Conservation (phyloP, 2,888 invertebrate species). For the Ochlodes sylvanus region DNA sequence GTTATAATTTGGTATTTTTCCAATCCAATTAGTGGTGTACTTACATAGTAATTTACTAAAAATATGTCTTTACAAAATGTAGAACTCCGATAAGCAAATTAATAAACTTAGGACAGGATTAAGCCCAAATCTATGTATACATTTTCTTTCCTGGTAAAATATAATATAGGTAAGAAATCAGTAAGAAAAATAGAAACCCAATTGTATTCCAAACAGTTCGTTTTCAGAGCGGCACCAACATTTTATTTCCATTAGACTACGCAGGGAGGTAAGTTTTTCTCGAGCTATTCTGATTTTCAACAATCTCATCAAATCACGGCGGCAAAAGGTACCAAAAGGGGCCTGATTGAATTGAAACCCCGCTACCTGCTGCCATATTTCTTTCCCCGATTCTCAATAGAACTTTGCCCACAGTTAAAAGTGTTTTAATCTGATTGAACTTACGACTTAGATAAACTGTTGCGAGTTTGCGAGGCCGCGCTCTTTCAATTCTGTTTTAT, state of each 20-base stretch:
- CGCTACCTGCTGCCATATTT: slow-evolving; percentile 78
- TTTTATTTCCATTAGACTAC: slow-evolving; percentile 67
- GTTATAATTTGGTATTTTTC: too few species aligned
- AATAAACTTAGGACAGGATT: too few species aligned
- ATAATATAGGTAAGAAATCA: slow-evolving; percentile 6
- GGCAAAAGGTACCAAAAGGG: slow-evolving; percentile 72
- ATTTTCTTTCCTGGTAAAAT: neutral
- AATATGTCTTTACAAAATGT: too few species aligned
- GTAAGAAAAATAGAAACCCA: slow-evolving; percentile 33
- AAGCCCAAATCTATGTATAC: neutral
- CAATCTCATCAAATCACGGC: slow-evolving; percentile 82
- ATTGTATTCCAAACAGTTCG: slow-evolving; percentile 45
- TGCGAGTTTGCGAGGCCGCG: slow-evolving; percentile 43
- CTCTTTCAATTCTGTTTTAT: slow-evolving; percentile 27
- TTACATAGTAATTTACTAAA: too few species aligned
- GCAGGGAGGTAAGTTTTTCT: slow-evolving; percentile 61
- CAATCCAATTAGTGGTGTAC: too few species aligned
- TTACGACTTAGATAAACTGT: slow-evolving; percentile 76
- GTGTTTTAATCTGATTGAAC: slow-evolving; percentile 83
- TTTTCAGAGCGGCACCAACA: slow-evolving; percentile 52
- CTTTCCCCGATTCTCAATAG: slow-evolving; percentile 78
- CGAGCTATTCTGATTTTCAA: slow-evolving; percentile 77
- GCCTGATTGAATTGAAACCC: slow-evolving; percentile 82
- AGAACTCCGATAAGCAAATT: too few species aligned
- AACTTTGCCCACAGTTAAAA: slow-evolving; percentile 81